Percentiles rank a stretch among this genome's conserved stretches.
phyloP scores from a whole-genome alignment of 2,797 vertebrate genomes.

The Botia kubotai region DNA sequence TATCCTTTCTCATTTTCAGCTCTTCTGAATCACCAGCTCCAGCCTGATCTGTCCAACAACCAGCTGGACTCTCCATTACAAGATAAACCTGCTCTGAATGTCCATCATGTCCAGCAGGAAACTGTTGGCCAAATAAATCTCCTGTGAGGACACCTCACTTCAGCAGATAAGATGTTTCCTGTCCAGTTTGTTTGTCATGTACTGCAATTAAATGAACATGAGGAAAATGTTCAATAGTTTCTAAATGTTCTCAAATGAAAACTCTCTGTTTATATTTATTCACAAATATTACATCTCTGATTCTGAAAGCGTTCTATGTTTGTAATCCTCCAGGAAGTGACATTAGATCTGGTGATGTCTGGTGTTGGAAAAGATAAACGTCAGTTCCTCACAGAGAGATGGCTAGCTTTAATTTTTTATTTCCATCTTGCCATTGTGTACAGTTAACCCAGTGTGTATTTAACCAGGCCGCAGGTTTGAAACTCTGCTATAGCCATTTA shows the following conservation, averaged over 20 bases:
- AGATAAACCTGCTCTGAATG: slow-evolving; percentile 39
- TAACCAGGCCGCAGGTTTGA: background rate
- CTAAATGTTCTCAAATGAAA: background rate
- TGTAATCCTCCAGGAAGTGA: background rate
- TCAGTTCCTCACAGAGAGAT: too few species aligned
- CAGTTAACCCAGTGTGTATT: background rate
- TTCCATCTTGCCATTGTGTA: background rate
- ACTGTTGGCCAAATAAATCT: too few species aligned
- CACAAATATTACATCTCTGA: background rate
- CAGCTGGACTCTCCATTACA: slow-evolving; percentile 45
- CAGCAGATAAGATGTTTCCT: too few species aligned
- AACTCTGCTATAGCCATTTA: background rate
- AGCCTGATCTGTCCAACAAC: slow-evolving; percentile 54
- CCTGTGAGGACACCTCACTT: background rate
- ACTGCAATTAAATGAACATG: too few species aligned
- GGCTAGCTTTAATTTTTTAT: background rate
- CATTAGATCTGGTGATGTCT: too few species aligned
- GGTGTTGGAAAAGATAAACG: too few species aligned
- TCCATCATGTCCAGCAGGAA: slow-evolving; percentile 48
- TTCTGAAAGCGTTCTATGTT: too few species aligned
- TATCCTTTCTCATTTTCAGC: slow-evolving; percentile 60
- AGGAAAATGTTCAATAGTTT: too few species aligned
- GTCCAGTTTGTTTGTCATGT: too few species aligned
- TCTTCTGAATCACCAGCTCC: slow-evolving; percentile 46
- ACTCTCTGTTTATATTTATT: background rate